Percentiles rank a stretch among this genome's conserved stretches.
Conservation (phyloP, 2,797 vertebrate species). For the Capromys pilorides region DNA sequence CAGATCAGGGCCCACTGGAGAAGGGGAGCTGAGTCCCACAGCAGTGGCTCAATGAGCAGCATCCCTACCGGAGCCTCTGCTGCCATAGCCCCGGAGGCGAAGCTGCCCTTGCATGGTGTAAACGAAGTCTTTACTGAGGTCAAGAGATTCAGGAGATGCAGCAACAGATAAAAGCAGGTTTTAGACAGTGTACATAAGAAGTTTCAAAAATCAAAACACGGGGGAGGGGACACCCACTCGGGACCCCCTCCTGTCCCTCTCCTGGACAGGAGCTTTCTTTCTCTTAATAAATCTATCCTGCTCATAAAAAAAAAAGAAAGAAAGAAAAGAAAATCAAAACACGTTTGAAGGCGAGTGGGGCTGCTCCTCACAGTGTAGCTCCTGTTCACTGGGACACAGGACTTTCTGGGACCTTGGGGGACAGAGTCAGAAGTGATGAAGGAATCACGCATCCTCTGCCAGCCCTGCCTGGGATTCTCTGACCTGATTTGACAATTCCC, state of each 20-base stretch:
- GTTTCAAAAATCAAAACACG: conserved; percentile 33
- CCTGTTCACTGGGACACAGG: background rate
- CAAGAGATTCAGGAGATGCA: background rate
- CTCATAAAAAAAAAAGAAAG: too few relatives aligned
- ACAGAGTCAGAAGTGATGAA: background rate
- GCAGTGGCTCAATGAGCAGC: background rate
- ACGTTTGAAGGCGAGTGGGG: background rate
- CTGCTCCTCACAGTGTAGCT: background rate
- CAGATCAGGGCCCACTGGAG: background rate
- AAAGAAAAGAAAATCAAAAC: conserved; percentile 51
- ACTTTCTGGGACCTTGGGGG: background rate
- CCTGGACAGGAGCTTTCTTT: too few relatives aligned
- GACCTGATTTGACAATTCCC: background rate
- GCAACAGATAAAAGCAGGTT: conserved; percentile 18
- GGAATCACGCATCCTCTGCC: background rate
- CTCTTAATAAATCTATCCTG: too few relatives aligned
- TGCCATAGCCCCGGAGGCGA: background rate
- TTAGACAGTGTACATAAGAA: conserved; percentile 12
- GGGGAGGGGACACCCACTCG: too few relatives aligned
- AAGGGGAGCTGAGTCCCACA: background rate
- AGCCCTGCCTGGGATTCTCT: background rate
- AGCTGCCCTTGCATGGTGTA: conserved; percentile 13
- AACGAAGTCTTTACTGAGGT: conserved; percentile 29
- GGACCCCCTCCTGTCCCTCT: too few relatives aligned
- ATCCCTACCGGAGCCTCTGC: accelerated